phyloP scores from a whole-genome alignment of 2,888 invertebrate species.

The Mesorhabditis sp. region DNA sequence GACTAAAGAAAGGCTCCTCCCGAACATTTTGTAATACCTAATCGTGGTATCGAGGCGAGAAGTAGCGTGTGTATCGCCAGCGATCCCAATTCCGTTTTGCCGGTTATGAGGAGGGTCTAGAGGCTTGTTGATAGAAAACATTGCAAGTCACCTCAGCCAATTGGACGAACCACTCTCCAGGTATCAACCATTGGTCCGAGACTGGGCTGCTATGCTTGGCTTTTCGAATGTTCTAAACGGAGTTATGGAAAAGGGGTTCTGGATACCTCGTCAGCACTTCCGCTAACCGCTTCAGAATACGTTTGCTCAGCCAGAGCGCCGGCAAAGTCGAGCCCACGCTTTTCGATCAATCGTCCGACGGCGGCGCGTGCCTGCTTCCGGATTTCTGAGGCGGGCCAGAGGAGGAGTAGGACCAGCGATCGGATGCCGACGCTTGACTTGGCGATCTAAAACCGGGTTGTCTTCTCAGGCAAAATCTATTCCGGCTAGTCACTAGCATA shows the following conservation, averaged over 20 bases:
- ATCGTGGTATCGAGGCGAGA: slow-evolving; percentile 28
- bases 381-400: slow-evolving; percentile 34
- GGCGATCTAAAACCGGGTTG: slow-evolving; percentile 12
- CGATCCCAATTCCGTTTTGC: slow-evolving; percentile 23
- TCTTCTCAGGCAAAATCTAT: too few species aligned
- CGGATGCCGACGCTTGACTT: background rate
- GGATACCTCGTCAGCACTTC: slow-evolving; percentile 18
- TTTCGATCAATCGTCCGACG: slow-evolving; percentile 18
- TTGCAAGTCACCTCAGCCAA: slow-evolving; percentile 15
- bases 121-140: background rate
- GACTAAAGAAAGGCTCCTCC: slow-evolving; percentile 19
- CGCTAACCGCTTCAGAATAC: slow-evolving; percentile 25
- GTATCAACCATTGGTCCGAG: slow-evolving; percentile 16
- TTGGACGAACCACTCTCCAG: slow-evolving; percentile 22
- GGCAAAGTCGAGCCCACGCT: slow-evolving; percentile 23
- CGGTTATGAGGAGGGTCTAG: slow-evolving; percentile 17
- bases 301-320: slow-evolving; percentile 27
- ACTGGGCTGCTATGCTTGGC: background rate
- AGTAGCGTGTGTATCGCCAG: slow-evolving; percentile 33
- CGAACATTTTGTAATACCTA: slow-evolving; percentile 12
- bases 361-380: slow-evolving; percentile 22
- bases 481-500: too few species aligned
- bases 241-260: too few species aligned
- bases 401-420: slow-evolving; percentile 24
- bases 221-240: slow-evolving; percentile 6